Conservation (phyloP, 2,888 invertebrate genomes). For the Tanytarsus gracilentus region DNA sequence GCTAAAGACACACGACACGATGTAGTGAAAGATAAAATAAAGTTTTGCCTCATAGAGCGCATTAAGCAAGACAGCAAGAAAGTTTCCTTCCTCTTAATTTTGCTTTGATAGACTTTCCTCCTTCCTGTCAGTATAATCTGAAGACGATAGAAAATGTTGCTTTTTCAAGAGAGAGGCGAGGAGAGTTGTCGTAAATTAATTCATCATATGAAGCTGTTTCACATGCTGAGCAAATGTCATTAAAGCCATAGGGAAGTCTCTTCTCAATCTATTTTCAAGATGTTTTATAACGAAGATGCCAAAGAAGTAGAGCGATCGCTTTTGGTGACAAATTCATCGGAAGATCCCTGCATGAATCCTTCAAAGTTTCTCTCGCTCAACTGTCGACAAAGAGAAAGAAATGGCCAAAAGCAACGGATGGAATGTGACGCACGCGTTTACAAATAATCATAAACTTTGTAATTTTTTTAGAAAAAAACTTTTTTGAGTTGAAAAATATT, state of each 20-base stretch:
- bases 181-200: slow-evolving; percentile 17
- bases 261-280: too few relatives aligned
- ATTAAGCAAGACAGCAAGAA: neutral
- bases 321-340: slow-evolving; percentile 2
- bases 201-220: slow-evolving; percentile 3
- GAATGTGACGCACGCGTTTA: too few relatives aligned
- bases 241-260: neutral
- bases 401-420: neutral
- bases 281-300: too few relatives aligned
- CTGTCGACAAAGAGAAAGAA: neutral
- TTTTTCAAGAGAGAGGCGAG: too few relatives aligned
- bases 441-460: slow-evolving; percentile 13
- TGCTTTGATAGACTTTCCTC: neutral
- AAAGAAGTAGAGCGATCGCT: too few relatives aligned
- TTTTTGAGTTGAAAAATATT: too few relatives aligned
- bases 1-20: neutral
- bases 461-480: slow-evolving; percentile 1
- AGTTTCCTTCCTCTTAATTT: slow-evolving; percentile 4
- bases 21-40: neutral
- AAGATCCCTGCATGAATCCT: slow-evolving; percentile 1
- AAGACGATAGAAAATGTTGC: too few relatives aligned
- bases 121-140: neutral
- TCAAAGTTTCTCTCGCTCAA: neutral
- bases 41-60: neutral
- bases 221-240: slow-evolving; percentile 1